Conservation (phyloP, 2,888 invertebrate species). For the Masnerella sp. region DNA sequence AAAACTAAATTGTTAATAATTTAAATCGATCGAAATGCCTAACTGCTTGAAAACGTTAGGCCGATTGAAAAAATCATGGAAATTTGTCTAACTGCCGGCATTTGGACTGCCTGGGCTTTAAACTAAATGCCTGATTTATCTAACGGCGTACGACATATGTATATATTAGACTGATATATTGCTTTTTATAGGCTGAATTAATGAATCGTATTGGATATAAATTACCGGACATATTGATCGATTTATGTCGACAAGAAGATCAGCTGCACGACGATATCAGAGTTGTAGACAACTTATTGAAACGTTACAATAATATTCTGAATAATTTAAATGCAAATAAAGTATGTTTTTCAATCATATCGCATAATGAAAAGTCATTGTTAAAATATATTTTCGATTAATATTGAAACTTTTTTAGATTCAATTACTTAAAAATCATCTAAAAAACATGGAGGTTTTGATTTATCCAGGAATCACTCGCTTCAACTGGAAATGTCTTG, state of each 20-base stretch:
- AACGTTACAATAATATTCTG: conserved; percentile 83
- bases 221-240: conserved; percentile 79
- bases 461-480: conserved; percentile 90
- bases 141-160: too few species aligned
- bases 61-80: too few species aligned
- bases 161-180: too few species aligned
- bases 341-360: conserved; percentile 75
- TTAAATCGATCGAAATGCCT: too few species aligned
- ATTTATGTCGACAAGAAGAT: conserved; percentile 82
- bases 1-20: too few species aligned
- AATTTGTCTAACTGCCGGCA: too few species aligned
- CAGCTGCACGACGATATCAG: conserved; percentile 84
- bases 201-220: conserved; percentile 85
- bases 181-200: conserved; percentile 83
- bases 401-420: conserved; percentile 79
- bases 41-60: too few species aligned
- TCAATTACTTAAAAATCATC: conserved; percentile 83
- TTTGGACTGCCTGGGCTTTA: too few species aligned
- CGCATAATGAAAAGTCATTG: not conserved
- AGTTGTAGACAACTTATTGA: conserved; percentile 80
- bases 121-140: too few species aligned
- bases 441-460: conserved; percentile 85
- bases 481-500: conserved; percentile 91
- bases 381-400: too few species aligned
- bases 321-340: conserved; percentile 85